Evolutionary conservation across 2,888 invertebrate species (phyloP), one percentile per base, ranked within the genome.

Genomic region (Megalurothrips usitatus): DNA sequence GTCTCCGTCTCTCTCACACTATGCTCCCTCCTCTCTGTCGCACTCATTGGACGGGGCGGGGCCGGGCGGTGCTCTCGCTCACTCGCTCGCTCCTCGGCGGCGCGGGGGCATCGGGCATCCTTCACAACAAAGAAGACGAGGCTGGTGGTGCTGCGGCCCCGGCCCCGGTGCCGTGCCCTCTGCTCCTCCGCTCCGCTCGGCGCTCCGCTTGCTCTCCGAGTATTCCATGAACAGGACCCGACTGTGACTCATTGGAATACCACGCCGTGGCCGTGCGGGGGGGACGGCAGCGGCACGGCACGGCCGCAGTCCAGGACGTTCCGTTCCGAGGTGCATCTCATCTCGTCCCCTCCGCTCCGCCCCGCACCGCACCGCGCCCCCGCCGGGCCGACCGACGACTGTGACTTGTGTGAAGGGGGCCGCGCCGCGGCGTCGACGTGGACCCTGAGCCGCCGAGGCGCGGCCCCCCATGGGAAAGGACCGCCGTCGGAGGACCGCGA

Each of bases 51-150:
- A 19, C 52, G 2, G 52, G 49, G 52, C 52, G 14, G 52, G 52
- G 52, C 52, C 6, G 10, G 52, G 52, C 34, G 34, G 34, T 43
- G 34, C 34, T 2, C 34, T 58, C 52, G 11, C 52, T 52, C 52
- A 3, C 6, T 11, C 52, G 52, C 34, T 43, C 3, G 34, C 34
- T 43, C 34, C 34, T 43, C 34, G 34, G 34, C 34, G 34, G 34
- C 34, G 34, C 34, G 34, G 34, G n/a, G 34, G 34, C 34, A 43
- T 43, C 52, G 52, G 23, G 68, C 68, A 75, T 75, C 68, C 68
- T 26, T 75, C 68, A 75, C 68, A 75, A 75, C 68, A 75, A 75
- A 75, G 68, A 75, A 75, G 6, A n/a, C n/a, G 58, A 58, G 14
- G 58, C 58, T 58, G 58, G 14, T 58, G 14, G 58, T 6, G 34